Evolutionary conservation across 2,113 vertebrate species (phyloP), one percentile per base, ranked within the genome.

Genomic region (Poeciliopsis occidentalis): DNA sequence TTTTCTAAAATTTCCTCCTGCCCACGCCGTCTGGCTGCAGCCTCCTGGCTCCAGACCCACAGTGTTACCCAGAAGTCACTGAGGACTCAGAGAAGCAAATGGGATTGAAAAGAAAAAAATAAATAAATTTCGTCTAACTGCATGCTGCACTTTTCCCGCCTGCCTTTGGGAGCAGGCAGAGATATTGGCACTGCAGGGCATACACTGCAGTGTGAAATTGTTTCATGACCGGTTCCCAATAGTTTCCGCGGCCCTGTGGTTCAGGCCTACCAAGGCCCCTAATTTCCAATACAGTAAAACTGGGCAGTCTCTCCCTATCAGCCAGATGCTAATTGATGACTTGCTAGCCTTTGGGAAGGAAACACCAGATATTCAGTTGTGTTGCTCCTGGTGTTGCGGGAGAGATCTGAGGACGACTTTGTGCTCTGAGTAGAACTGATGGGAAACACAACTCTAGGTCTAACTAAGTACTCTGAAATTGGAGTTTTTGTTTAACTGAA

Each of bases 141-240:
- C 60, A 74, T 60, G 65, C 71, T 60, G 85, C 72, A 62, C 73
- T 72, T 70, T 75, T 81, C 60, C 44, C 1, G n/a, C 69, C 69
- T 61, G 32, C 60, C 61, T 69, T 29, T 68, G 71, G 76, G 73
- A 77, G 78, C 12, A 68, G 65, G 64, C 44, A 67, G 75, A 1
- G 26, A 84, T 88, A 91, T 90, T 91, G 89, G 85, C 87, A 82
- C 91, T 17, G 80, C 68, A 67, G 89, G 92, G 91, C 90, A 82
- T 84, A 77, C 69, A 67, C 82, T 88, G 87, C 83, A 85, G 91
- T 91, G 91, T 92, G 90, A 93, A 93, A 92, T 93, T 90, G 87
- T 92, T 93, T 91, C 88, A 92, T 92, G 91, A 82, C 69, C 67
- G 70, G 71, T 73, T 71, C 78, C 60, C 54, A 61, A 74, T 78